Base-by-base conservation (phyloP, 2,113 vertebrate species). In the Galeopterus variegatus region DNA sequence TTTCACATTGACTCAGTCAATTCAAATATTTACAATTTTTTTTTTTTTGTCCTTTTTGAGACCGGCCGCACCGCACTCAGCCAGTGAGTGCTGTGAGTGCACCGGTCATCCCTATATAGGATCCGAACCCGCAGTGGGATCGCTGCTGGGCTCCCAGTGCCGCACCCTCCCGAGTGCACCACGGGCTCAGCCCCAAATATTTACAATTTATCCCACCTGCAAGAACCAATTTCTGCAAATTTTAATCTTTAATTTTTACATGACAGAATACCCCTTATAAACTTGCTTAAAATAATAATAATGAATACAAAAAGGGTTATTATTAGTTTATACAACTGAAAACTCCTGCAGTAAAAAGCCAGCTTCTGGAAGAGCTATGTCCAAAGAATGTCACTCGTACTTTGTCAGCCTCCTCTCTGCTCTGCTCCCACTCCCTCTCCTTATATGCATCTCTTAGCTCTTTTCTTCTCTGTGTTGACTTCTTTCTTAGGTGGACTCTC, bases 261-360 rank as follows among this genome's bases (percentile, higher is more conserved):
- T 54, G 6, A 48, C 14, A 76, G 60, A 19, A 75, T 87, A 9
- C 31, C 45, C 60, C 79, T 31, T 58, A 26, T 26, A 75, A 85
- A 45, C 10, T 58, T 95, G 33, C 23, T 84, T 96, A 80, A 77
- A 73, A 76, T 84, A 45, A 69, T 70, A 81, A 67, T 45, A 89
- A 31, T 31, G 67, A 77, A 36, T 10, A 45, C 28, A 92, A 79
- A 56, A 72, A 5, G 5, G n/a, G 56, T n/a, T 70, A 64, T 93
- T 45, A 64, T 45, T 81, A 24, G 13, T 75, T 94, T 65, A 36
- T 36, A 36, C 17, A 67, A 88, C 7, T 41, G 69, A 80, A 97
- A 52, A 96, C 85, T 81, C 10, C 13, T 83, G 48, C 69, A 77
- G 45, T 73, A 52, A 17, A 15, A 91, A 82, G 19, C 26, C 28